Evolutionary conservation across 2,888 invertebrate species (phyloP), one percentile per base, ranked within the genome.

Genomic region (Adela reaumurella): DNA sequence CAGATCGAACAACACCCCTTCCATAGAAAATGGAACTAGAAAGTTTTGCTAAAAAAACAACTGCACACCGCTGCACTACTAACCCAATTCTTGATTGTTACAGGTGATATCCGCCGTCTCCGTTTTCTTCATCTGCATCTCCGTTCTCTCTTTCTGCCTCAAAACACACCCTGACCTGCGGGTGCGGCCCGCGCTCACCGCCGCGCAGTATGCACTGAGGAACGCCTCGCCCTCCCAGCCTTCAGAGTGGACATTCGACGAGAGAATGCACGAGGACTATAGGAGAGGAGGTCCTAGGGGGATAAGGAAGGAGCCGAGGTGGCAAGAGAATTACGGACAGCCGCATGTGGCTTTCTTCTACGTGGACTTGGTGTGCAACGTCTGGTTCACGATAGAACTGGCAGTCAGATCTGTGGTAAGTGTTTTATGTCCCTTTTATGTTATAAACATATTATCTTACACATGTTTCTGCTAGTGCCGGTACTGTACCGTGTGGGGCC

Each of bases 351-450:
- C 91, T 41, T 96, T 97, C 78, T 92, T 94, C 73, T 94, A 92
- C 62, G 89, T 97, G 52, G 96, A 97, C 63, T 86, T 94, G 60
- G 85, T 94, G 49, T 96, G 96, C 78, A 97, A 97, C 64, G 89
- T 92, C 29, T 97, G 96, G 96, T 97, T 97, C 76, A 94, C 95
- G 2, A 88, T 97, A 59, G 97, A 97, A 66, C 85, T 97, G 52
- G 82, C 90, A 49, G 88, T 94, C 51, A 83, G 95, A 57, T 88
- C 92, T 63, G 84, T 94, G 67, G 95, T 96, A 66, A 85, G 89
- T 87, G 8, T 24, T 24, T n/a, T n/a, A n/a, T n/a, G n/a, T n/a
- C n/a, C n/a, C n/a, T n/a, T n/a, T n/a, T n/a, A n/a, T n/a, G n/a
- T n/a, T n/a, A n/a, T n/a, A n/a, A n/a, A n/a, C n/a, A n/a, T n/a